Evolutionary conservation across 2,113 vertebrate genomes (phyloP), one percentile per base, ranked within the genome.

Genomic region (Etheostoma spectabile): DNA sequence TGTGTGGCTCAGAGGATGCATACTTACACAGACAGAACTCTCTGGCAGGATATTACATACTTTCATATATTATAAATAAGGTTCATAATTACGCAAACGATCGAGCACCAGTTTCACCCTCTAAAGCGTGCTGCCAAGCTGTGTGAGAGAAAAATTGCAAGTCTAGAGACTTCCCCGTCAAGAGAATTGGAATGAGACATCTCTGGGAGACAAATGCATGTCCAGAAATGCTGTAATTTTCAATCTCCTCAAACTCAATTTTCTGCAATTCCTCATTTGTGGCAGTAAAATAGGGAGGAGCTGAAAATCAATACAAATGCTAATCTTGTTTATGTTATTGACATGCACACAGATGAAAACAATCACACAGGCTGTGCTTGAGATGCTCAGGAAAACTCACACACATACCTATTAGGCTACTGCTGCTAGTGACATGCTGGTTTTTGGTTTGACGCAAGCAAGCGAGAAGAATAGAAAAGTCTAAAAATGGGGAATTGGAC

Each of bases 371-470:
- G 78, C 33, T 49, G 55, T 0, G 1, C 7, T 77, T 63, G 19
- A 30, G 21, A 66, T 53, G 49, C 68, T 53, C 42, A 70, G 53
- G 51, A 64, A 71, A 75, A 82, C 24, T 79, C 60, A 66, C 61
- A 55, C 27, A 42, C 13, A 24, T 22, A 49, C 38, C n/a, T 16
- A 48, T 16, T 30, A 6, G 21, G 4, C 33, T 68, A 21, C 52
- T 52, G 63, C 46, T 27, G 59, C 11, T 4, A n/a, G 30, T 77
- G 76, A 85, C 49, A 46, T 75, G 80, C 27, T 70, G 30, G 49
- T 71, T 74, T 71, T 60, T 70, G 65, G 52, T 83, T 91, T 86
- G 85, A 88, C 67, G 82, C 77, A 71, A 87, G 80, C 66, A 22
- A 75, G 61, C 3, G 60, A 51, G 12, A 51, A 13, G 22, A n/a